Base-by-base conservation (phyloP, 1,140 invertebrate genomes). In the Drosophila azteca region DNA sequence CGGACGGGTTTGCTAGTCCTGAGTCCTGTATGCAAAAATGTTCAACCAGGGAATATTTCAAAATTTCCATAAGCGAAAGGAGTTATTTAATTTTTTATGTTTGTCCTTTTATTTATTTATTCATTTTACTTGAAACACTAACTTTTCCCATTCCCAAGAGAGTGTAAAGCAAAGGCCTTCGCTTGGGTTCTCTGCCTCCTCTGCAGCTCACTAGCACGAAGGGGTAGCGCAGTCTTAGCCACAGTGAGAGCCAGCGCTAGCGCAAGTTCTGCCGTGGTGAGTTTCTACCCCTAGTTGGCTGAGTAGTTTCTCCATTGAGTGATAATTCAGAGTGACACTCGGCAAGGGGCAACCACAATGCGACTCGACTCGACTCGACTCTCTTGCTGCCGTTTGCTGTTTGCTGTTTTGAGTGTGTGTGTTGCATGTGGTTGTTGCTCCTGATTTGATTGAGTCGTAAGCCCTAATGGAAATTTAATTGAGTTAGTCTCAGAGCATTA, bases 381-480 rank as follows among this genome's bases (percentile, higher is more conserved):
- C 41, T 46, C 15, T 22, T 17, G 6, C 35, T 39, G 49, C 48
- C n/a, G 53, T 35, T 41, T 17, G 13, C 17, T 26, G 9, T 45
- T 31, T n/a, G n/a, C n/a, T n/a, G n/a, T n/a, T n/a, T n/a, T n/a
- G 44, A 15, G 44, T 49, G 4, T 24, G 29, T 26, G n/a, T 46
- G 48, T 29, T 68, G 44, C 11, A 43, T 45, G 17, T 46, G 35
- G 26, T 7, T 35, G 24, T 22, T 3, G 39, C 3, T 11, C 15
- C 31, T 43, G 51, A 49, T 58, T 45, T 71, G 62, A 79, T 69
- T 79, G 77, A 79, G 58, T 49, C 41, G 60, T 43, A 31, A 46
- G 43, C 53, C 67, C 73, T 81, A 81, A 81, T 81, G 79, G 48
- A 59, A 72, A 68, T 82, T 81, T 81, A 81, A 81, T 81, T 77